Conservation (phyloP, 2,113 vertebrate genomes). For the Calyptomena viridis region DNA sequence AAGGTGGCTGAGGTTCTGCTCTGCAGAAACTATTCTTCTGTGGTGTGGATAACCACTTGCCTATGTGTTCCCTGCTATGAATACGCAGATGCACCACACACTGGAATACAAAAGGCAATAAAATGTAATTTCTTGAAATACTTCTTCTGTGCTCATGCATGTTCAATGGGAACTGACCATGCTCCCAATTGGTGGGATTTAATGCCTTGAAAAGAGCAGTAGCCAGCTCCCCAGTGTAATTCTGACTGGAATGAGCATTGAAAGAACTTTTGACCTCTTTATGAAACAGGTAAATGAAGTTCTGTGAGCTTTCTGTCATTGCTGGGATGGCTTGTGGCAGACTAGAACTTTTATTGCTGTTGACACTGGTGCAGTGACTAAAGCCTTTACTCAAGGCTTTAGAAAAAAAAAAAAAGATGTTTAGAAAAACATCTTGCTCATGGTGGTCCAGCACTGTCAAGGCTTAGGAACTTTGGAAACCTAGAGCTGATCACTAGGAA, state of each 20-base stretch:
- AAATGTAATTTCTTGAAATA: not conserved
- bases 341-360: not conserved
- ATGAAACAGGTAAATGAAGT: not conserved
- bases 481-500: not conserved
- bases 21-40: not conserved
- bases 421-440: not conserved
- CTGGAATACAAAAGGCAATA: not conserved
- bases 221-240: not conserved
- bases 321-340: not conserved
- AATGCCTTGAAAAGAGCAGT: not conserved
- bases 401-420: no score
- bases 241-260: not conserved
- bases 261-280: not conserved
- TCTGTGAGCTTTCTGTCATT: not conserved
- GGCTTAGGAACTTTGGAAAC: not conserved
- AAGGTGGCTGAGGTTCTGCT: not conserved
- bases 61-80: not conserved
- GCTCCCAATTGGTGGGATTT: not conserved
- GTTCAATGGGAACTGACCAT: not conserved
- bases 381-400: not conserved
- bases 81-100: not conserved
- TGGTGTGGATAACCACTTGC: not conserved
- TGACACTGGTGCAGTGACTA: not conserved
- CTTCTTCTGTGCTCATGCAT: not conserved
- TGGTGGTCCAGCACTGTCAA: not conserved